phyloP scores from a whole-genome alignment of 2,113 vertebrate species.

The Notiomystis cincta region DNA sequence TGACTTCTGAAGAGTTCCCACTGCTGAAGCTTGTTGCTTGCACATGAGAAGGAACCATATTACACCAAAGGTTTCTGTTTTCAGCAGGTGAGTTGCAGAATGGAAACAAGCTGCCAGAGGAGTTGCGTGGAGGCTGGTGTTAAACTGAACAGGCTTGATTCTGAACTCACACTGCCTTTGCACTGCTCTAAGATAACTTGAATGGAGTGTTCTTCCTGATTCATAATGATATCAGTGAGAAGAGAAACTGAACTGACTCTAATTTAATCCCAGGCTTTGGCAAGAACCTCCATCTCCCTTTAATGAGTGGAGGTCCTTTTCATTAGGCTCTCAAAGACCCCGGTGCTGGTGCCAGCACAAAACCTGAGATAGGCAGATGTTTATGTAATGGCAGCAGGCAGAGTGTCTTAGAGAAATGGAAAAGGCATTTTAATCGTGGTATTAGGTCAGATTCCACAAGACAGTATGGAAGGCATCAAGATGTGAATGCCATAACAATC shows the following conservation, averaged over 20 bases:
- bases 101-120: not conserved
- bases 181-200: not conserved
- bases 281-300: slow-evolving; percentile 10
- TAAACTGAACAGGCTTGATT: not conserved
- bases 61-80: not conserved
- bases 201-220: not conserved
- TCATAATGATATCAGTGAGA: slow-evolving; percentile 1
- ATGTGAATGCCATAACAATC: slow-evolving; percentile 55
- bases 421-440: slow-evolving; percentile 60
- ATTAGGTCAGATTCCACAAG: slow-evolving; percentile 57
- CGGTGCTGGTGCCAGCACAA: not conserved
- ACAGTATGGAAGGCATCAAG: slow-evolving; percentile 66
- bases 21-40: not conserved
- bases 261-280: slow-evolving; percentile 40
- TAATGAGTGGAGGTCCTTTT: slow-evolving; percentile 32
- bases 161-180: not conserved
- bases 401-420: slow-evolving; percentile 26
- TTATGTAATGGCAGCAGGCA: slow-evolving; percentile 52
- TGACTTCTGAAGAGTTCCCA: not conserved
- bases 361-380: slow-evolving; percentile 41
- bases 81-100: not conserved
- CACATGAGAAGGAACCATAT: not conserved
- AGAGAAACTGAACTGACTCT: not conserved
- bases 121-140: not conserved
- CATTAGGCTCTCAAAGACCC: not conserved